phyloP scores from a whole-genome alignment of 2,888 invertebrate species.

The Drosophila pseudotalamancana region DNA sequence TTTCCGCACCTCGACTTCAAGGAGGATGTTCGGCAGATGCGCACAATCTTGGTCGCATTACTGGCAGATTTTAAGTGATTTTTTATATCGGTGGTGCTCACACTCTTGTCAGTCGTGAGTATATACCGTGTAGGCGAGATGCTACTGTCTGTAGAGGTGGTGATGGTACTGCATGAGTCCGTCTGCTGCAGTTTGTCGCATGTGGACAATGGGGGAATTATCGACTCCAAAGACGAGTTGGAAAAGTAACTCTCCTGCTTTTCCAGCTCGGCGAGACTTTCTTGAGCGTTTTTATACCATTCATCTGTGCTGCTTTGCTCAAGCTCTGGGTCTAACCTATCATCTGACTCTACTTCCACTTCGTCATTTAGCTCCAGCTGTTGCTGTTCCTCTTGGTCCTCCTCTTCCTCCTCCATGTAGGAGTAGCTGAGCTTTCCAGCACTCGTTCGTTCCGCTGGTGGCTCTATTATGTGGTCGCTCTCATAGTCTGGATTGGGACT shows the following conservation, averaged over 20 bases:
- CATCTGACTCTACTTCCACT: not conserved
- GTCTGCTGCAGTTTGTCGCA: conserved; percentile 29
- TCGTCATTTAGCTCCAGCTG: not conserved
- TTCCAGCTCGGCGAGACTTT: conserved; percentile 27
- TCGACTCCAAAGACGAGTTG: not conserved
- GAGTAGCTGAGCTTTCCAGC: conserved; percentile 14
- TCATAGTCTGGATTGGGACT: not conserved
- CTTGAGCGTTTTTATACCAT: conserved; percentile 25
- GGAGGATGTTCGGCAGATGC: conserved; percentile 2
- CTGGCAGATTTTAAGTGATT: fast-evolving
- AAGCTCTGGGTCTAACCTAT: not conserved
- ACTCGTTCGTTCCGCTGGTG: not conserved
- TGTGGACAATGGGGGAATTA: not conserved
- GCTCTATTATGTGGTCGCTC: not conserved
- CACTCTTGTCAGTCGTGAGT: conserved; percentile 28
- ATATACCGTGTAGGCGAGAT: not conserved
- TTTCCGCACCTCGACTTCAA: conserved; percentile 1
- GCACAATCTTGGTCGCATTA: conserved; percentile 7
- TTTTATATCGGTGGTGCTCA: conserved; percentile 21
- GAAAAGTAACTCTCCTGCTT: conserved; percentile 8
- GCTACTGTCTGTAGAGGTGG: not conserved
- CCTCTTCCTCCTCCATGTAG: conserved; percentile 21
- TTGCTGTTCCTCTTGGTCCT: conserved; percentile 1
- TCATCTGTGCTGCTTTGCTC: conserved; percentile 14
- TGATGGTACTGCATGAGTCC: not conserved